Conservation (phyloP, 2,797 vertebrate species). For the Saxicola maurus region DNA sequence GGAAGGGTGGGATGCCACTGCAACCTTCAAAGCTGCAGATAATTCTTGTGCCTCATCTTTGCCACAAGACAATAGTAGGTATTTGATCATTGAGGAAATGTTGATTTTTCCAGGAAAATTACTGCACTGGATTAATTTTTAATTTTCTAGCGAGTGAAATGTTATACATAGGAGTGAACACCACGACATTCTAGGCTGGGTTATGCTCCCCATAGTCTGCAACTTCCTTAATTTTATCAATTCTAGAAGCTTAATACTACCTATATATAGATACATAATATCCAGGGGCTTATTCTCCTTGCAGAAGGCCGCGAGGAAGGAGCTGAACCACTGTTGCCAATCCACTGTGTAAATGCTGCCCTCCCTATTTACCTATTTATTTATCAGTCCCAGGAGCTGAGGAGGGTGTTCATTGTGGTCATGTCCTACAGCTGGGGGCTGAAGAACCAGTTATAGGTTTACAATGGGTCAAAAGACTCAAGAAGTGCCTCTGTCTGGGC, state of each 20-base stretch:
- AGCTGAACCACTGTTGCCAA: background rate
- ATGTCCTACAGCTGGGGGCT: background rate
- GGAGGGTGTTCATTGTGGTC: fast-evolving
- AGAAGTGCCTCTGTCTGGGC: background rate
- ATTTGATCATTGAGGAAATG: background rate
- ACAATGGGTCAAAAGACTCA: fast-evolving
- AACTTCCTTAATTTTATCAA: background rate
- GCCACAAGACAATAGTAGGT: too few relatives aligned
- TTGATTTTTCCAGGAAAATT: background rate
- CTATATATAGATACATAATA: fast-evolving
- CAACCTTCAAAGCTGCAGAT: background rate
- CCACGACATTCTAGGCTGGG: background rate
- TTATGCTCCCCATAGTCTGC: fast-evolving
- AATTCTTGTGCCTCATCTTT: background rate
- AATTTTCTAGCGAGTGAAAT: background rate
- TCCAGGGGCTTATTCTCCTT: background rate
- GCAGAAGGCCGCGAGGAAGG: background rate
- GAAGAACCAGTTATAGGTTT: fast-evolving
- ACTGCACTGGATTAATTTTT: background rate
- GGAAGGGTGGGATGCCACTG: background rate
- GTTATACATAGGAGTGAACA: fast-evolving
- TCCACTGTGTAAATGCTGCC: fast-evolving
- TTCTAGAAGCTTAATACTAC: background rate
- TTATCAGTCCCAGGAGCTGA: background rate
- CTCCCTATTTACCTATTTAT: background rate